phyloP scores from a whole-genome alignment of 2,797 vertebrate species.

The Acipenser transmontanus region DNA sequence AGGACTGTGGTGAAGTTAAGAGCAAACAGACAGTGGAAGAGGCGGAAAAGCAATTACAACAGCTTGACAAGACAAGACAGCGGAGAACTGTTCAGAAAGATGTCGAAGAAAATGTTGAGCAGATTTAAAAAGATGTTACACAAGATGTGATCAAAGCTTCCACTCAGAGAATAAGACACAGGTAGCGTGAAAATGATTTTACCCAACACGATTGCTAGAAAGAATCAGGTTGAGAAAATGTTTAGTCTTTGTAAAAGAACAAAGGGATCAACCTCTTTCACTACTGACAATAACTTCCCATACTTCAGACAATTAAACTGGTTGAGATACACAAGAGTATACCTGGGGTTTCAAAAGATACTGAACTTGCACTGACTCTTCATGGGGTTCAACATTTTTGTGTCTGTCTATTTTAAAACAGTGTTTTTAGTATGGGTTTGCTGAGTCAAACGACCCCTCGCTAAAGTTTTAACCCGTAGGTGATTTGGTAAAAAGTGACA shows the following conservation, averaged over 20 bases:
- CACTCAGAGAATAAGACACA: constrained; percentile 27
- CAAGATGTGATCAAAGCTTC: constrained; percentile 48
- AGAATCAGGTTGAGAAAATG: constrained; percentile 29
- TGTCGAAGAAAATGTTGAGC: constrained; percentile 28
- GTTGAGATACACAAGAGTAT: constrained; percentile 33
- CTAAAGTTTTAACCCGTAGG: too few relatives aligned
- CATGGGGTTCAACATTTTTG: not conserved
- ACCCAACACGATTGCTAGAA: constrained; percentile 43
- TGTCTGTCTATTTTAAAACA: not conserved
- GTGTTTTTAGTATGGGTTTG: too few relatives aligned
- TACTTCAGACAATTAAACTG: constrained; percentile 49
- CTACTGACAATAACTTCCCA: constrained; percentile 42
- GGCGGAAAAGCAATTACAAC: constrained; percentile 35
- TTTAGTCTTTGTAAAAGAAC: constrained; percentile 41
- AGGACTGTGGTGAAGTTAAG: constrained; percentile 30
- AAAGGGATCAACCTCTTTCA: constrained; percentile 38
- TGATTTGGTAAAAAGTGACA: too few relatives aligned
- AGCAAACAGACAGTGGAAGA: constrained; percentile 20
- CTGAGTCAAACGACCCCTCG: too few relatives aligned
- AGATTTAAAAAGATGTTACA: constrained; percentile 36
- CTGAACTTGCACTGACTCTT: not conserved
- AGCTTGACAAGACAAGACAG: constrained; percentile 26
- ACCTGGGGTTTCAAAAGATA: constrained; percentile 10
- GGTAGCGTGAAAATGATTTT: constrained; percentile 39
- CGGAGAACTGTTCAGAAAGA: constrained; percentile 21